phyloP scores from a whole-genome alignment of 2,888 invertebrate species.

The Monochamus alternatus region DNA sequence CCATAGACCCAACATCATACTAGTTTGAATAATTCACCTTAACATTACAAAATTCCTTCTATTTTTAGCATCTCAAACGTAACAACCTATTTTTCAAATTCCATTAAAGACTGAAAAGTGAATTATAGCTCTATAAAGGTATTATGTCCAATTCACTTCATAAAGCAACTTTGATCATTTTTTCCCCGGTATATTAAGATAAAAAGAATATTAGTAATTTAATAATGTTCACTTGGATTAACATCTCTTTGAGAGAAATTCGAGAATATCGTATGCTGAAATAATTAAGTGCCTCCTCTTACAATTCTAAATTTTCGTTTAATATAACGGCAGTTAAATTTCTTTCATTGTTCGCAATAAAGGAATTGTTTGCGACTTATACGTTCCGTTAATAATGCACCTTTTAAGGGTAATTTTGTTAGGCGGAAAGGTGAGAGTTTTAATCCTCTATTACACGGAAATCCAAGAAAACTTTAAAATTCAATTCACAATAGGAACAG shows the following conservation, averaged over 20 bases:
- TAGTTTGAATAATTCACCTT: too few species aligned
- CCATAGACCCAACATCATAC: too few species aligned
- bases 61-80: too few species aligned
- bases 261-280: slow-evolving; percentile 37
- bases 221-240: slow-evolving; percentile 48
- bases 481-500: too few species aligned
- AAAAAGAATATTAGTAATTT: slow-evolving; percentile 50
- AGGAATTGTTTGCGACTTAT: slow-evolving; percentile 23
- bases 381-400: background rate
- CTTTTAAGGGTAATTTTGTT: background rate
- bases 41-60: too few species aligned
- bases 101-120: background rate
- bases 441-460: background rate
- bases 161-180: slow-evolving; percentile 24
- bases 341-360: slow-evolving; percentile 19
- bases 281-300: slow-evolving; percentile 45
- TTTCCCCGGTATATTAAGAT: slow-evolving; percentile 39
- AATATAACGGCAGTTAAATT: slow-evolving; percentile 14
- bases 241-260: slow-evolving; percentile 43
- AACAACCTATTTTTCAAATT: slow-evolving; percentile 6
- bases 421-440: background rate
- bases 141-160: slow-evolving; percentile 18
- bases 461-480: too few species aligned
- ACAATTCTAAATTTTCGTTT: slow-evolving; percentile 43
- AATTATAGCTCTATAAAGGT: background rate